Conservation (phyloP, 2,113 vertebrate genomes). For the Cnemophilus loriae region DNA sequence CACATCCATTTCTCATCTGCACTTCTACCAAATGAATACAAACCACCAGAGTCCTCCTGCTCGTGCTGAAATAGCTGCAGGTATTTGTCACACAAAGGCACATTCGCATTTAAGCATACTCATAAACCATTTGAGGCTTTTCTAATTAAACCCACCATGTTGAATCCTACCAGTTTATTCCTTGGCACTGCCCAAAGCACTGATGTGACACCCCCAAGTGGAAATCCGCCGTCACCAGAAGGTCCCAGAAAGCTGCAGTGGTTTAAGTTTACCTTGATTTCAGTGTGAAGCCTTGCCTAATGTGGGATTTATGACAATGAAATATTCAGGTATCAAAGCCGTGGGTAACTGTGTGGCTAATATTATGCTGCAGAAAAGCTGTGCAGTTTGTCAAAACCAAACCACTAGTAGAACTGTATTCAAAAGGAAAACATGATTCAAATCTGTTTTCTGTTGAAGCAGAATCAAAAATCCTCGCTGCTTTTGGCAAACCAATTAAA, state of each 20-base stretch:
- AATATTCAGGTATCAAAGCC: background rate
- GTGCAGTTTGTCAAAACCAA: background rate
- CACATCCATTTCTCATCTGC: background rate
- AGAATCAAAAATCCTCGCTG: background rate
- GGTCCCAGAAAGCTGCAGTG: background rate
- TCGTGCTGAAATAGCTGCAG: background rate
- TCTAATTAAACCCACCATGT: fast-evolving
- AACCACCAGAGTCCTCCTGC: background rate
- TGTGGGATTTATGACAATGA: background rate
- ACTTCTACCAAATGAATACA: background rate
- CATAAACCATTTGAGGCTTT: background rate
- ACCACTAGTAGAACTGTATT: background rate
- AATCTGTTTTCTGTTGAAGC: background rate
- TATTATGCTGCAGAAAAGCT: background rate
- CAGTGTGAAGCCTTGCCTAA: background rate
- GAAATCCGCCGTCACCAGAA: background rate
- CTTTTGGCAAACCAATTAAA: background rate
- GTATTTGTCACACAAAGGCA: background rate
- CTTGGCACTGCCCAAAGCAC: background rate
- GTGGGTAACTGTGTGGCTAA: background rate
- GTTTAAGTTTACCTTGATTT: background rate
- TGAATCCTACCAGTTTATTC: background rate
- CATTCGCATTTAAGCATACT: background rate
- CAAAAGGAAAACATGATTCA: background rate
- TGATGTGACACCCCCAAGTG: background rate